Evolutionary conservation across 2,113 vertebrate genomes (phyloP), one percentile per base, ranked within the genome.

Genomic region (Galbula dea): DNA sequence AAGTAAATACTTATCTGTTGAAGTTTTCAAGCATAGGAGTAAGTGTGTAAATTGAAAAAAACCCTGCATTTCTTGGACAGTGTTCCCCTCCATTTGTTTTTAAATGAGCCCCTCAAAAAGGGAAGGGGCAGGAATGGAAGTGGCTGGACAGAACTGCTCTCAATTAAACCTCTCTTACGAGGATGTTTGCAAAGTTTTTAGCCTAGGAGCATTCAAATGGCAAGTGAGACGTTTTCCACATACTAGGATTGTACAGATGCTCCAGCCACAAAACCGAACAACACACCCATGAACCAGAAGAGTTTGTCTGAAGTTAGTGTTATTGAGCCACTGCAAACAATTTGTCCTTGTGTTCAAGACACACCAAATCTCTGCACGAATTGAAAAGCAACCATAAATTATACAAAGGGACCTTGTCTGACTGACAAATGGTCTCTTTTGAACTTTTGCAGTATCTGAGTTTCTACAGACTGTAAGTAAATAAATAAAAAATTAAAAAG

Each of bases 21-120:
- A 54, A 37, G 57, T 43, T 63, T 88, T 55, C 26, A 72, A 34
- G 24, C 15, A 23, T 11, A 39, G 5, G 32, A 63, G 9, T 32
- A 55, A 59, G 21, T 6, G 6, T 34, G 58, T 21, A 59, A 46
- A 51, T 79, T n/a, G 6, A 15, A 51, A 82, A 81, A 78, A 46
- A 0, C 1, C 2, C 2, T 0, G 0, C 8, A 11, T 58, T 89
- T 88, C 51, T 82, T 49, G 24, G 20, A 34, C 30, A 45, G 5
- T 2, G 1, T 67, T 82, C 12, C 4, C 54, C 43, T 74, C 45
- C 32, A 6, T 26, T 51, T 63, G 30, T 30, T 89, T 92, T 49
- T 8, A 83, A 83, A 46, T 26, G 8, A 77, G 8, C 12, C 51
- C 12, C 36, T 68, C 41, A 43, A 49, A 79, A n/a, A 43, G 4